phyloP scores from a whole-genome alignment of 2,113 vertebrate genomes.

The Dinomys branickii region DNA sequence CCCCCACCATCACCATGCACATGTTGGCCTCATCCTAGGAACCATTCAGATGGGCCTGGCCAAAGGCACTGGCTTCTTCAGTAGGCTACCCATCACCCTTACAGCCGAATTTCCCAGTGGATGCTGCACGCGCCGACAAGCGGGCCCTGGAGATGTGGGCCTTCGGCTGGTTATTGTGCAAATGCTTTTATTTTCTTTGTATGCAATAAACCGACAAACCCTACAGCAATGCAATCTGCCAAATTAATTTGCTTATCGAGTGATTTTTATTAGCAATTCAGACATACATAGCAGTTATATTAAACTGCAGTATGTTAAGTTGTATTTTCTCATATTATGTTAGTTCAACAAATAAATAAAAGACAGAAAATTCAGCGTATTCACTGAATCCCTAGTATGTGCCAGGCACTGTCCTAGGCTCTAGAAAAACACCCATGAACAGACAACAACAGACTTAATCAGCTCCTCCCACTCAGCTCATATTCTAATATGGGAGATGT shows the following conservation, averaged over 20 bases:
- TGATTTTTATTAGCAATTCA: not conserved
- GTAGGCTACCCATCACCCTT: not conserved
- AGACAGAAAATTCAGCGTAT: not conserved
- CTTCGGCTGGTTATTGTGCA: not conserved
- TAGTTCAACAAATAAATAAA: slow-evolving; percentile 11
- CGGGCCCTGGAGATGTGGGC: not conserved
- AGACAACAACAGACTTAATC: not conserved
- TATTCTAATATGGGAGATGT: not conserved
- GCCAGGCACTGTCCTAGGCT: not conserved
- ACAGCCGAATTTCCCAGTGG: not conserved
- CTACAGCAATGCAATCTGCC: not conserved
- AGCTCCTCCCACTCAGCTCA: not conserved
- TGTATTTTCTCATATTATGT: not conserved
- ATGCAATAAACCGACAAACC: not conserved
- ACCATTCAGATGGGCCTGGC: not conserved
- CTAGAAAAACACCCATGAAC: not conserved
- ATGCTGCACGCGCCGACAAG: not conserved
- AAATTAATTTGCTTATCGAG: slow-evolving; percentile 42
- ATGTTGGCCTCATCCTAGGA: not conserved
- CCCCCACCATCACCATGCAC: not conserved
- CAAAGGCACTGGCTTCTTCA: not conserved
- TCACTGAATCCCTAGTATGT: not conserved
- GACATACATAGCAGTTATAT: not conserved
- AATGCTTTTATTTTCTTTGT: slow-evolving; percentile 5
- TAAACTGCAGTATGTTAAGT: not conserved